These are phyloP conservation scores for Apantesis nais DNA, from an alignment of 2,888 invertebrate genomes.

Conservation along the genomic window DNA sequence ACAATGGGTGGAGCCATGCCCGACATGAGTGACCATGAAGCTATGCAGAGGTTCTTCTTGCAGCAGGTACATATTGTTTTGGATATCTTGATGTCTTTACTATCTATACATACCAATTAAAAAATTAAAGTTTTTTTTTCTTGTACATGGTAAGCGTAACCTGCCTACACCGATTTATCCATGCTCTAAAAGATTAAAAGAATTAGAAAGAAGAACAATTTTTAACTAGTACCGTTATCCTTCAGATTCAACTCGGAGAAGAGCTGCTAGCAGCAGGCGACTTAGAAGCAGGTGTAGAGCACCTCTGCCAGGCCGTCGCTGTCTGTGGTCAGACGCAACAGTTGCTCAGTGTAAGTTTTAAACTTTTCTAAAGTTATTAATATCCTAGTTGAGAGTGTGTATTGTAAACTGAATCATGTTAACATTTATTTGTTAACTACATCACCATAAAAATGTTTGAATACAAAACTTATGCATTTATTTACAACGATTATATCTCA, in stretches of 20 bases:
- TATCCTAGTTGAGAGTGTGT: no score
- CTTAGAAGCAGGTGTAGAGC: conserved; percentile 96
- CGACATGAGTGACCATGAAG: conserved; percentile 96
- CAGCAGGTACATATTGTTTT: conserved; percentile 67
- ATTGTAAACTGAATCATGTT: no score
- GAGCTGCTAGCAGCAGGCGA: conserved; percentile 94
- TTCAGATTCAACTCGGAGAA: conserved; percentile 96
- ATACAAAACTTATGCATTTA: no score
- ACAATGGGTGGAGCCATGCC: conserved; percentile 88
- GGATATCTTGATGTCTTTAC: neutral
- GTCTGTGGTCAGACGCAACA: conserved; percentile 98
- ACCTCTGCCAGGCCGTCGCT: conserved; percentile 98
- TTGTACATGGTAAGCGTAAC: neutral
- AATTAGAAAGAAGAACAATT: no score
- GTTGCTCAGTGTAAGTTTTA: conserved; percentile 87
- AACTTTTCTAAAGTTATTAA: no score
- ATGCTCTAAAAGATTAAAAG: neutral
- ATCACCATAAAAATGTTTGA: no score
- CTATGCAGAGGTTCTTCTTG: conserved; percentile 95
- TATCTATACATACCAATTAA: no score
- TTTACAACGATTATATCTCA: no score
- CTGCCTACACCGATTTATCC: neutral
- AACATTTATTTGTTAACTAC: no score
- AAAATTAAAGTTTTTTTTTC: no score
- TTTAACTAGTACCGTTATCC: conserved; percentile 6